These are phyloP conservation scores for Coelopa frigida DNA, from an alignment of 1,140 invertebrate species.

Conservation along the genomic window DNA sequence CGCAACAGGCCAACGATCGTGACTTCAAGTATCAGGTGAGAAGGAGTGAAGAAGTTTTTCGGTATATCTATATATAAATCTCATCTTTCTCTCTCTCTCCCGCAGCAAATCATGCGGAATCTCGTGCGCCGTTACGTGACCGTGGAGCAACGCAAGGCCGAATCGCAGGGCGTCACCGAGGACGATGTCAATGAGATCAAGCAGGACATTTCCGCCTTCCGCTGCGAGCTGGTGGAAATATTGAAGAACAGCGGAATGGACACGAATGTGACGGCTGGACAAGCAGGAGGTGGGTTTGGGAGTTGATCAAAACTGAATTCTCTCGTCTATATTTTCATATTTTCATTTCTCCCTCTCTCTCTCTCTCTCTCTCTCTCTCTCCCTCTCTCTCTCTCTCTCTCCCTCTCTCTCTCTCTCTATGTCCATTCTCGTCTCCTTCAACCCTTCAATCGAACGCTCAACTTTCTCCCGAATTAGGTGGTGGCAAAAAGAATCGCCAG, in stretches of 20 bases:
- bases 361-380: constrained; percentile 7
- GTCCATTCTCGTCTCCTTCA: too few relatives aligned
- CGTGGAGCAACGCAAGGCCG: constrained; percentile 87
- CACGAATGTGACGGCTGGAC: constrained; percentile 69
- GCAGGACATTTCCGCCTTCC: constrained; percentile 92
- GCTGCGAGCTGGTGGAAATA: constrained; percentile 93
- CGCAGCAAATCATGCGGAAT: constrained; percentile 88
- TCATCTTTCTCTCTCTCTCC: not conserved
- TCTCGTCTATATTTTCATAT: too few relatives aligned
- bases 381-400: not conserved
- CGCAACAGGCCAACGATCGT: constrained; percentile 79
- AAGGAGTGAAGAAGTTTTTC: not conserved
- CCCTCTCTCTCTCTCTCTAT: too few relatives aligned
- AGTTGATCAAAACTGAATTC: too few relatives aligned
- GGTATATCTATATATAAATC: not conserved
- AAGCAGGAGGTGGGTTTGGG: constrained; percentile 32
- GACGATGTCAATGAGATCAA: constrained; percentile 99
- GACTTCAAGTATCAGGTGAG: constrained; percentile 79
- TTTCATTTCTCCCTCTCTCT: too few relatives aligned
- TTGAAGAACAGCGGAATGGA: constrained; percentile 90
- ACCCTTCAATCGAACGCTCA: too few relatives aligned
- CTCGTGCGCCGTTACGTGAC: constrained; percentile 92
- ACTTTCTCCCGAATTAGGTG: too few relatives aligned
- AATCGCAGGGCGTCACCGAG: constrained; percentile 94
- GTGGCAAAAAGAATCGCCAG: constrained; percentile 88